A percentile compares a stretch with the other conserved stretches of the same genome.
phyloP scores from a whole-genome alignment of 2,113 vertebrate species.

The Alouatta palliata region DNA sequence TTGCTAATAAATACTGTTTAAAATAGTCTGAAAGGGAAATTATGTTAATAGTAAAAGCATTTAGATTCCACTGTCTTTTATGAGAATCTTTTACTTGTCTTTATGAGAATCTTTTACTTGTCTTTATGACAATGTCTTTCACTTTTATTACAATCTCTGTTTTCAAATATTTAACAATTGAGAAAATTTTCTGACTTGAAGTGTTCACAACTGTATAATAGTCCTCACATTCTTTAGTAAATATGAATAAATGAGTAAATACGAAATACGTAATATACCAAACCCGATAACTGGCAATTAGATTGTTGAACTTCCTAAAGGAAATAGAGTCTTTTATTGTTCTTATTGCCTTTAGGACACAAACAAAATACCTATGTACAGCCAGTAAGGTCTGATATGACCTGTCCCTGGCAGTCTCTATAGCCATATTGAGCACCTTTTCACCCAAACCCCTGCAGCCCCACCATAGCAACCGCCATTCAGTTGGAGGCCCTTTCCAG shows the following conservation, averaged over 20 bases:
- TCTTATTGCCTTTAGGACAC: background rate
- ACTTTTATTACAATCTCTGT: background rate
- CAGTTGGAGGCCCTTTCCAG: background rate
- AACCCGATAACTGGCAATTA: background rate
- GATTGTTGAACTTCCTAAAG: background rate
- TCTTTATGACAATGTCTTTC: background rate
- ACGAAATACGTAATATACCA: background rate
- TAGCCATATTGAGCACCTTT: too few species aligned
- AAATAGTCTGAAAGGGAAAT: background rate
- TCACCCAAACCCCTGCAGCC: background rate
- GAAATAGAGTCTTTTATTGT: background rate
- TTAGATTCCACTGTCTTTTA: background rate
- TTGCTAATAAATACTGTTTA: background rate
- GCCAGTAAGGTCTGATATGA: background rate
- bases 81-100: too few species aligned
- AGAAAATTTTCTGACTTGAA: background rate
- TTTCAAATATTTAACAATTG: background rate
- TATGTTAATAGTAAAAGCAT: background rate
- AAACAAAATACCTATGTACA: background rate
- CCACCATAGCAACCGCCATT: background rate
- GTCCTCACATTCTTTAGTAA: background rate
- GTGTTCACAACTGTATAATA: background rate
- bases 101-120: too few species aligned
- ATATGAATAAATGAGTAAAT: background rate
- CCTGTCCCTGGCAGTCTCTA: too few species aligned